Conservation (phyloP, 2,888 invertebrate genomes). For the Leptinotarsa haldemani region DNA sequence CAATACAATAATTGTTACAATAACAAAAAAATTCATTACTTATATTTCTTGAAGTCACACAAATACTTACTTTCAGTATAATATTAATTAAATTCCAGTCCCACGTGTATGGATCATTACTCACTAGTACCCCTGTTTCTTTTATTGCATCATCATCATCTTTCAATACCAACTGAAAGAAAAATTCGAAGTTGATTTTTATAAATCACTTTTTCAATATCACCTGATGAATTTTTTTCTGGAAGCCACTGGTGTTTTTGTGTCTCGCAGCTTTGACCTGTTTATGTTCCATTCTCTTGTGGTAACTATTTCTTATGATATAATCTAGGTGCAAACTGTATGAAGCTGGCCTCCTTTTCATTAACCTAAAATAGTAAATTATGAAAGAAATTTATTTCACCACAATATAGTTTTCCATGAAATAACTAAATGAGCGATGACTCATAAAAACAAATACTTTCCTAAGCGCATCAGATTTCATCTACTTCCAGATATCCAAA, state of each 20-base stretch:
- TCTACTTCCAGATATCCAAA: no score
- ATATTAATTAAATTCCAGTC: constrained; percentile 92
- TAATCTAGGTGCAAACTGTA: constrained; percentile 87
- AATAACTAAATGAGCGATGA: neutral
- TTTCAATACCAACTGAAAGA: constrained; percentile 60
- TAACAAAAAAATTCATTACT: no score
- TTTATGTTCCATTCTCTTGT: constrained; percentile 57
- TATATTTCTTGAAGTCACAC: neutral
- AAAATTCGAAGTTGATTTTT: neutral
- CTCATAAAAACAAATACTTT: neutral
- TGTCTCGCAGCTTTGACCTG: constrained; percentile 52
- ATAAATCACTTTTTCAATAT: neutral
- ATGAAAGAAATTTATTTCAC: neutral
- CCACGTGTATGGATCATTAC: constrained; percentile 87
- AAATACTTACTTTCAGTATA: constrained; percentile 75
- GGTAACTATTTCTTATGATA: constrained; percentile 70
- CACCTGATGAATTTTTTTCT: constrained; percentile 62
- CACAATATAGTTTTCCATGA: neutral
- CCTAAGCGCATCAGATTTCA: no score
- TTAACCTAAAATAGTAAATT: constrained; percentile 65
- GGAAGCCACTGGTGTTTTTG: constrained; percentile 54
- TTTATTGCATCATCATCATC: constrained; percentile 74
- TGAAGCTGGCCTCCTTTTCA: constrained; percentile 84
- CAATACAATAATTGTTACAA: no score
- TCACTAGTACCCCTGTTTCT: constrained; percentile 83